Evolutionary conservation across 2,797 vertebrate genomes (phyloP).

Genomic region (Silurus lanzhouensis): DNA sequence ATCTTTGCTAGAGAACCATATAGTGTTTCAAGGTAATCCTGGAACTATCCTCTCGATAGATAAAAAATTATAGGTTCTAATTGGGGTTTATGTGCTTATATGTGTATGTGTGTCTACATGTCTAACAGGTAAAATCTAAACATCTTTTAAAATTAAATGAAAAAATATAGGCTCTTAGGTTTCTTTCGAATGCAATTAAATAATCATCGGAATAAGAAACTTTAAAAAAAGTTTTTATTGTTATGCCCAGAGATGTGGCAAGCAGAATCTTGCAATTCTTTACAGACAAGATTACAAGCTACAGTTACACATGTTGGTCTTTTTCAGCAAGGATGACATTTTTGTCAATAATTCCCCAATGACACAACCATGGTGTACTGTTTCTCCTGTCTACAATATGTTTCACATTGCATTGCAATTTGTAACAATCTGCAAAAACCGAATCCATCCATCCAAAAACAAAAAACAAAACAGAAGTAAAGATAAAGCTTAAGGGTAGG

Average conservation of each 20-base stretch:
- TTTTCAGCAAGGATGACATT: constrained; percentile 20
- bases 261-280: neutral
- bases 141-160: neutral
- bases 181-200: neutral
- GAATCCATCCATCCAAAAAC: no score
- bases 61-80: neutral
- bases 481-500: neutral
- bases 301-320: constrained; percentile 19
- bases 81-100: neutral
- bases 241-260: neutral
- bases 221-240: neutral
- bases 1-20: constrained; percentile 10
- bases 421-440: neutral
- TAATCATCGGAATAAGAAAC: neutral
- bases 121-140: neutral
- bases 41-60: neutral
- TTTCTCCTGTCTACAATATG: constrained; percentile 10
- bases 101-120: neutral
- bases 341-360: constrained; percentile 19
- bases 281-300: neutral
- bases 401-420: constrained; percentile 3
- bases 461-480: neutral
- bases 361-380: constrained; percentile 11
- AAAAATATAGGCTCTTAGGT: neutral
- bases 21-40: neutral